A percentile compares a stretch with the other conserved stretches of the same genome.
These are phyloP conservation scores for Schmidtea mediterranea DNA, from an alignment of 1,140 invertebrate genomes.

Conservation along the genomic window DNA sequence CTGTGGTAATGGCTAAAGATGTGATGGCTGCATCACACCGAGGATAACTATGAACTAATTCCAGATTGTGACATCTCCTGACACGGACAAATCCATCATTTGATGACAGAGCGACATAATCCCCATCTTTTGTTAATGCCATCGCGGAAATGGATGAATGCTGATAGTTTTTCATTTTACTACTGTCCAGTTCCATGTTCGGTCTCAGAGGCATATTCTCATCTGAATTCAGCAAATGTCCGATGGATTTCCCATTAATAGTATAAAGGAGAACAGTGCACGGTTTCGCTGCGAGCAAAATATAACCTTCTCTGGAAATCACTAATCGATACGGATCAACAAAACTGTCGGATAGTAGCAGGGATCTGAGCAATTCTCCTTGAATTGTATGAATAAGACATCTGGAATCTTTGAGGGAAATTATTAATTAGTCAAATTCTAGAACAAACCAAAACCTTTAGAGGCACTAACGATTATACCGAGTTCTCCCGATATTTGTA, in stretches of 20 bases:
- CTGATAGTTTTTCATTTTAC: neutral
- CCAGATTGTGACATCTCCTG: conserved; percentile 82
- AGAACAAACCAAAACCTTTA: conserved; percentile 16
- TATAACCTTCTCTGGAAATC: conserved; percentile 77
- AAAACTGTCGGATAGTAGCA: conserved; percentile 31
- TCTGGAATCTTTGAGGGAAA: conserved; percentile 45
- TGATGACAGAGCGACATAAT: conserved; percentile 73
- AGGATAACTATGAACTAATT: conserved; percentile 80
- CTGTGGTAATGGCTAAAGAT: conserved; percentile 69
- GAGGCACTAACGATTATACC: conserved; percentile 77
- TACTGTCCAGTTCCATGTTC: neutral
- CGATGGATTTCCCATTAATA: conserved; percentile 21
- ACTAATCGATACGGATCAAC: conserved; percentile 46
- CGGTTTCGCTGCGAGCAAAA: conserved; percentile 66
- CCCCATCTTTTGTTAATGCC: conserved; percentile 73
- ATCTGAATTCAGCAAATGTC: conserved; percentile 9
- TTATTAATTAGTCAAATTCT: conserved; percentile 5
- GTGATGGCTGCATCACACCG: conserved; percentile 70
- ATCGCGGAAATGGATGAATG: conserved; percentile 44
- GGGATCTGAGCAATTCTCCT: conserved; percentile 68
- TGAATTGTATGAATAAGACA: conserved; percentile 89
- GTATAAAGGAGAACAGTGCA: conserved; percentile 53
- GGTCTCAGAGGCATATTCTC: neutral
- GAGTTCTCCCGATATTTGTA: conserved; percentile 82
- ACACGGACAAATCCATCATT: conserved; percentile 88